Percentiles rank a stretch among this genome's conserved stretches.
phyloP scores from a whole-genome alignment of 2,113 vertebrate species.

The Pachycephala philippinensis region DNA sequence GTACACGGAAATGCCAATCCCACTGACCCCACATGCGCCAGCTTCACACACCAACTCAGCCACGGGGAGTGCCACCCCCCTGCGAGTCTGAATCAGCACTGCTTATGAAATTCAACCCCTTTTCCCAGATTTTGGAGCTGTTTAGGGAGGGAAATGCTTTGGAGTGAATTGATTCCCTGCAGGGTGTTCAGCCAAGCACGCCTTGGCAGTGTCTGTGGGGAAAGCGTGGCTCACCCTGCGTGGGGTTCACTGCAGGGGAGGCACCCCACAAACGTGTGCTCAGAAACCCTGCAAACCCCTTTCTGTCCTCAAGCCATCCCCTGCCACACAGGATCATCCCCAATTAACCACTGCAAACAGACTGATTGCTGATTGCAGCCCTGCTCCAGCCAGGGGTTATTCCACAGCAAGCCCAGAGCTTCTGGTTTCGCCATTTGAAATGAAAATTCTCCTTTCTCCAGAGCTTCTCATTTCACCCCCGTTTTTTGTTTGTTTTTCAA shows the following conservation, averaged over 20 bases:
- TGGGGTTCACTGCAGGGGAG: neutral
- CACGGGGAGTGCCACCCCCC: neutral
- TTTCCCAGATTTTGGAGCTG: conserved; percentile 25
- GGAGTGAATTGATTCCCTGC: conserved; percentile 9
- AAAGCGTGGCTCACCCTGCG: neutral
- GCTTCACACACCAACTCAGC: neutral
- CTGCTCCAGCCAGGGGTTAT: neutral
- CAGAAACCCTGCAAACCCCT: neutral
- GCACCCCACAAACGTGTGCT: fast-evolving
- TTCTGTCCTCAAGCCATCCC: neutral
- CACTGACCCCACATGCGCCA: conserved; percentile 21
- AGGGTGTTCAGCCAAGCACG: neutral
- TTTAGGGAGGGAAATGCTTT: conserved; percentile 33
- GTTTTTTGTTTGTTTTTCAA: neutral
- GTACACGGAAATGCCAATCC: neutral
- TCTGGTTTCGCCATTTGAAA: neutral
- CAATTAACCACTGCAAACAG: neutral
- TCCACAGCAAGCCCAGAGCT: neutral
- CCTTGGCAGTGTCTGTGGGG: conserved; percentile 4
- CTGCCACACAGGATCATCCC: neutral
- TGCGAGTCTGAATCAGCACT: conserved; percentile 33
- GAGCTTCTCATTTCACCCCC: neutral
- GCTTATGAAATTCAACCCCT: conserved; percentile 71
- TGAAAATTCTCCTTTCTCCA: neutral
- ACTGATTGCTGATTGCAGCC: neutral